Conservation (phyloP, 2,888 invertebrate genomes). For the Cephus pulcher region DNA sequence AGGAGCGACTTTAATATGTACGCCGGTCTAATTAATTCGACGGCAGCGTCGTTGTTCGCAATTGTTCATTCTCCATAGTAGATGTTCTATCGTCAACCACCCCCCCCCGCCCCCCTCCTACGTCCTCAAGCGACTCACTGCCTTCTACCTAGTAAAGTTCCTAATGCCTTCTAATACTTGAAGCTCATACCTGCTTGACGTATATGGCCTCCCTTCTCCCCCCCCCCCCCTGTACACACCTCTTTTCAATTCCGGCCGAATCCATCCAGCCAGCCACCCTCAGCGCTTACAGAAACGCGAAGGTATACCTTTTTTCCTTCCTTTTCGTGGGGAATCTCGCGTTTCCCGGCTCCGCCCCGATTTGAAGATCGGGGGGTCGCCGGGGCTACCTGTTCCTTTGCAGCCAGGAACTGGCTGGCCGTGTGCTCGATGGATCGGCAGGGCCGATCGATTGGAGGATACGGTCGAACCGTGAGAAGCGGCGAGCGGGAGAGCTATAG, state of each 20-base stretch:
- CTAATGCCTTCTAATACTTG: too few relatives aligned
- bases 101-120: too few relatives aligned
- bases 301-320: conserved; percentile 2
- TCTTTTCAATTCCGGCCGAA: not conserved
- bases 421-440: not conserved
- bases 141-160: too few relatives aligned
- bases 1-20: not conserved
- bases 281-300: not conserved
- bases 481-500: conserved; percentile 3
- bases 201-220: too few relatives aligned
- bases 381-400: conserved; percentile 18
- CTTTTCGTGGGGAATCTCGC: conserved; percentile 21
- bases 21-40: not conserved
- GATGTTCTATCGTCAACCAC: not conserved
- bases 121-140: too few relatives aligned
- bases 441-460: conserved; percentile 8
- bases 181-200: too few relatives aligned
- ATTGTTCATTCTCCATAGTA: not conserved
- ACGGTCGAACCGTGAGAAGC: conserved; percentile 15
- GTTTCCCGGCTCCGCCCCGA: conserved; percentile 34
- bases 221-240: too few relatives aligned
- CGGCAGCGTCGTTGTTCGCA: not conserved
- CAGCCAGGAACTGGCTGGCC: not conserved
- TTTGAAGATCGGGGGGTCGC: conserved; percentile 67
- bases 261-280: not conserved